Conservation (phyloP, 2,113 vertebrate species). For the Prionailurus viverrinus region DNA sequence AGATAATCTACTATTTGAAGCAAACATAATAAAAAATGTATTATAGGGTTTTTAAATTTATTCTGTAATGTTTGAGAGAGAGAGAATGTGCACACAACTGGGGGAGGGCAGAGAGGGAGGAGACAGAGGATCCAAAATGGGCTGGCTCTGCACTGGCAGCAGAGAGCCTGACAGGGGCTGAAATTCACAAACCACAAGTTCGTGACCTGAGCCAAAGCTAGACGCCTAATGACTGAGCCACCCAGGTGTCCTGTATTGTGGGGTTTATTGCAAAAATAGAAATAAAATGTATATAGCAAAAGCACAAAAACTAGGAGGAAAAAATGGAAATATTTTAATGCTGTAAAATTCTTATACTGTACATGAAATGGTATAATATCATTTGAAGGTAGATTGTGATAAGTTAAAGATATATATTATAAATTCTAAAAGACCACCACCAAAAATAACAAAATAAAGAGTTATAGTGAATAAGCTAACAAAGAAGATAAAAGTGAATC, state of each 20-base stretch:
- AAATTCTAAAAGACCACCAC: neutral
- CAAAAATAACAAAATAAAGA: neutral
- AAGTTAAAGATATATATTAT: neutral
- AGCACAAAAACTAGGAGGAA: neutral
- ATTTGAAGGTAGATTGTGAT: neutral
- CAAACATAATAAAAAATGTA: too few species aligned
- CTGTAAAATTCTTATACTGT: neutral
- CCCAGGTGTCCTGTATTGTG: neutral
- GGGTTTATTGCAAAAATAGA: neutral
- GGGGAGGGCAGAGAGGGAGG: neutral
- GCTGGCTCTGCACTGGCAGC: neutral
- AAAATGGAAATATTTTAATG: neutral
- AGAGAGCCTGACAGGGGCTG: neutral
- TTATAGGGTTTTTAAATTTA: too few species aligned
- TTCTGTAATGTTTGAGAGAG: neutral
- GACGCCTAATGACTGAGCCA: neutral
- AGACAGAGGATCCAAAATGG: neutral
- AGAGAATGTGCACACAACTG: too few species aligned
- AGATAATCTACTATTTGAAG: neutral
- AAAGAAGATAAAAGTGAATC: neutral
- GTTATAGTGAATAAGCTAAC: neutral
- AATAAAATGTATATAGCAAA: constrained; percentile 19
- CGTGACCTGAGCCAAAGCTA: neutral
- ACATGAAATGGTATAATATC: neutral
- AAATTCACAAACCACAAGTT: too few species aligned